These are phyloP conservation scores for Dendroctonus valens DNA, from an alignment of 1,140 invertebrate species.

Conservation along the genomic window DNA sequence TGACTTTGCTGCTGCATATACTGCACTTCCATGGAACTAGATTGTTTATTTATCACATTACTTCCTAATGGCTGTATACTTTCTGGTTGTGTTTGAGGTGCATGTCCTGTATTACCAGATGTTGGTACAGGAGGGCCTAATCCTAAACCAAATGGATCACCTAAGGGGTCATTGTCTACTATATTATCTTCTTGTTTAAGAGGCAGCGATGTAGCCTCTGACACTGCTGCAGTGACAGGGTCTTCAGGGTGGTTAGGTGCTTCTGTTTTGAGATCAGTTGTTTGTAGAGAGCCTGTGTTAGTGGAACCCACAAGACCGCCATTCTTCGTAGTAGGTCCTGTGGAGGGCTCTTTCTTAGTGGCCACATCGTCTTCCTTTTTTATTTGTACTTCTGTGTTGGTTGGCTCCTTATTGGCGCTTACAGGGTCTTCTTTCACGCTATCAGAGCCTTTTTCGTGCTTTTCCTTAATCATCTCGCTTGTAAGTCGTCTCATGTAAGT, in stretches of 20 bases:
- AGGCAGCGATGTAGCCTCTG: slow-evolving; percentile 37
- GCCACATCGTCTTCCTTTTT: slow-evolving; percentile 48
- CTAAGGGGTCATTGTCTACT: slow-evolving; percentile 33
- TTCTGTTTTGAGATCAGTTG: slow-evolving; percentile 44
- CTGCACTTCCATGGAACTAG: slow-evolving; percentile 75
- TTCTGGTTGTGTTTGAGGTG: slow-evolving; percentile 52
- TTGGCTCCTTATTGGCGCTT: slow-evolving; percentile 47
- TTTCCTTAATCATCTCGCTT: slow-evolving; percentile 50
- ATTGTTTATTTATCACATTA: slow-evolving; percentile 77
- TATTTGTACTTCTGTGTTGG: slow-evolving; percentile 45
- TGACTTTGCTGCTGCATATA: slow-evolving; percentile 96
- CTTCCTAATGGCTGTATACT: slow-evolving; percentile 71
- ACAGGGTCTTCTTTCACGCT: slow-evolving; percentile 49
- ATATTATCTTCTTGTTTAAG: slow-evolving; percentile 41
- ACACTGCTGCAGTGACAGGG: slow-evolving; percentile 32
- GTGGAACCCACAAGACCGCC: slow-evolving; percentile 50
- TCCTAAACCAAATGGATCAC: slow-evolving; percentile 35
- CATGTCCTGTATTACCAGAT: slow-evolving; percentile 61
- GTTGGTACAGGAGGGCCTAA: slow-evolving; percentile 23
- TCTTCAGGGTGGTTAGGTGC: slow-evolving; percentile 39
- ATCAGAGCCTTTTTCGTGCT: slow-evolving; percentile 50
- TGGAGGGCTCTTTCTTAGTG: slow-evolving; percentile 43
- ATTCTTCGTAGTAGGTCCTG: slow-evolving; percentile 47
- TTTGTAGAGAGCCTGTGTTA: slow-evolving; percentile 49
- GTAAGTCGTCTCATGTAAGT: slow-evolving; percentile 39